Base-by-base conservation (phyloP, 2,888 invertebrate genomes). In the Diplazon laetatorius region DNA sequence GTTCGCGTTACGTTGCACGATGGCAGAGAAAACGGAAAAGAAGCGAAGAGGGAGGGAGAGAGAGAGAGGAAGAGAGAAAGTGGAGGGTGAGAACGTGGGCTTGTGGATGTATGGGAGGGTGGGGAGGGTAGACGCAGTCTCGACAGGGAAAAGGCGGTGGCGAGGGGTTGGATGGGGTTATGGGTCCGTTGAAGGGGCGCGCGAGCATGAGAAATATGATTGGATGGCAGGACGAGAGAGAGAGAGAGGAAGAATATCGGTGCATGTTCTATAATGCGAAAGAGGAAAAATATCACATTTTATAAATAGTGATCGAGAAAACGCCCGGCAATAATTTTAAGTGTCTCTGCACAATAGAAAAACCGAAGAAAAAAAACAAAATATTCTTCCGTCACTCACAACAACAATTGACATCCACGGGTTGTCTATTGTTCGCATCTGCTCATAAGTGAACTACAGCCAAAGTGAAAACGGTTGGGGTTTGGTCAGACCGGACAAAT, bases 191-290 rank as follows among this genome's bases (percentile, higher is more conserved):
- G 80, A 76, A 79, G 80, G 78, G 73, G 73, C 79, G 73, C 65
- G 72, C 18, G 81, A 72, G 80, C 81, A 78, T 80, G 78, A 81
- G 83, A 82, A 59, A 73, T 60, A 77, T 71, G 35, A 69, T 71
- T 72, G 63, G 57, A 68, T 55, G 44, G 68, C 39, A 50, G 50
- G 37, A 48, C 69, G 55, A 81, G 69, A 68, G 25, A 59, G 42
- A 65, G 10, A 73, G 59, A 50, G 5, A 5, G 50, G 50, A 66
- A 44, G 65, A 14, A n/a, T n/a, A n/a, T 12, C 5, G 22, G 50
- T 50, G 50, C 14, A 44, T 16, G 8, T 39, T 12, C 59, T 55
- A 70, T 59, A 63, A 76, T 25, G 65, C 35, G 59, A 35, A 76
- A 70, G 59, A 52, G 68, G 42, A 62, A 37, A 25, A 22, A 30